These are phyloP conservation scores for Serilophus lunatus DNA, from an alignment of 2,113 vertebrate genomes.

Conservation along the genomic window DNA sequence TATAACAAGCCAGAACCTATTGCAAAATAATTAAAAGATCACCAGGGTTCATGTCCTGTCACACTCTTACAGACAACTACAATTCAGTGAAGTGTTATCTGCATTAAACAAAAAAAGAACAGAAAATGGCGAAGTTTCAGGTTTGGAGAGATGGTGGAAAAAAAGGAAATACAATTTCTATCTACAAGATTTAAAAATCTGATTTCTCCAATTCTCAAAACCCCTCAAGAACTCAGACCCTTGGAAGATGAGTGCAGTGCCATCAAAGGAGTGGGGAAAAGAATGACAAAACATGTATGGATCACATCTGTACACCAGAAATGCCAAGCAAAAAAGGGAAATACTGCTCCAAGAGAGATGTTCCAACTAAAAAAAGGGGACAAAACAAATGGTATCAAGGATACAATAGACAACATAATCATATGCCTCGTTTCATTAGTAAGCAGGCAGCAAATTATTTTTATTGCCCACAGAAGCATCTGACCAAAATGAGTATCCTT, in stretches of 20 bases:
- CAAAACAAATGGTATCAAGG: neutral
- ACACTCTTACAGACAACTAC: neutral
- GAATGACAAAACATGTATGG: neutral
- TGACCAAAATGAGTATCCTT: neutral
- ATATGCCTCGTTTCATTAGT: neutral
- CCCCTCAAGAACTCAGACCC: neutral
- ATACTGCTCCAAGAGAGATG: neutral
- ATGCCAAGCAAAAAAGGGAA: neutral
- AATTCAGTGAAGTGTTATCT: neutral
- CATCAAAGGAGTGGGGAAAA: neutral
- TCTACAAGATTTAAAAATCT: neutral
- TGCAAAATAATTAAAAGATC: constrained; percentile 1
- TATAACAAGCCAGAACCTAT: neutral
- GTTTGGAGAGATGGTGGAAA: neutral
- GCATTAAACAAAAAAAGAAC: neutral
- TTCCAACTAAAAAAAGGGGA: neutral
- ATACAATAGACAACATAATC: neutral
- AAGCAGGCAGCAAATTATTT: neutral
- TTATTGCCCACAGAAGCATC: neutral
- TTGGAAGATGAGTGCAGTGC: neutral
- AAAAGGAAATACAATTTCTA: neutral
- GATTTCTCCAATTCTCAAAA: neutral
- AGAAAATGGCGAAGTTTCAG: neutral
- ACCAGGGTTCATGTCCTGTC: neutral
- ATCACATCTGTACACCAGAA: neutral